These are phyloP conservation scores for Grammomys surdaster DNA, from an alignment of 2,113 vertebrate species.

Conservation along the genomic window DNA sequence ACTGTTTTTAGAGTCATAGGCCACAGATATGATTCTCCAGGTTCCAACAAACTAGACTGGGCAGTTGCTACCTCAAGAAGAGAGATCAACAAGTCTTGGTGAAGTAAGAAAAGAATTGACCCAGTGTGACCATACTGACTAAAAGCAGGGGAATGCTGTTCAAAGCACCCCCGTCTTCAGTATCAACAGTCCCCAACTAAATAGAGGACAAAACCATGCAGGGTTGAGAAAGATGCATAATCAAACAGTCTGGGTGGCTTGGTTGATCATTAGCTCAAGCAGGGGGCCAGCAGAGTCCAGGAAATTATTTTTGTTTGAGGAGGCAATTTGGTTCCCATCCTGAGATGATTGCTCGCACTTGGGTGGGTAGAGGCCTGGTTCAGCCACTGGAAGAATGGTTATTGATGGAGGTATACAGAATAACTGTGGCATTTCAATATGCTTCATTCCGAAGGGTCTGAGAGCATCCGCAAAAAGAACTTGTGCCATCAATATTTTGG, in stretches of 20 bases:
- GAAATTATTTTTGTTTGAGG: background rate
- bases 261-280: background rate
- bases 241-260: background rate
- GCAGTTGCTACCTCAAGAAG: background rate
- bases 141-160: background rate
- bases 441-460: constrained; percentile 39
- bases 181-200: background rate
- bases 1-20: background rate
- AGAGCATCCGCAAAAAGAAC: background rate
- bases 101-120: background rate
- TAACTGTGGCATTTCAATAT: background rate
- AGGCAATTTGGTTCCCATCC: background rate
- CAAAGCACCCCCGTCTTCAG: background rate
- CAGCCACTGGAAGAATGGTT: background rate
- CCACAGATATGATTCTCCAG: background rate
- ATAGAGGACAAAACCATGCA: background rate
- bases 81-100: background rate
- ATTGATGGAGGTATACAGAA: background rate
- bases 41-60: background rate
- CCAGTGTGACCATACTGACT: background rate
- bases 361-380: background rate
- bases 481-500: constrained; percentile 46
- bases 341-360: background rate
- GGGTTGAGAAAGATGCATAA: background rate
- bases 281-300: background rate